Conservation (phyloP, 2,888 invertebrate genomes). For the Congeria kusceri region DNA sequence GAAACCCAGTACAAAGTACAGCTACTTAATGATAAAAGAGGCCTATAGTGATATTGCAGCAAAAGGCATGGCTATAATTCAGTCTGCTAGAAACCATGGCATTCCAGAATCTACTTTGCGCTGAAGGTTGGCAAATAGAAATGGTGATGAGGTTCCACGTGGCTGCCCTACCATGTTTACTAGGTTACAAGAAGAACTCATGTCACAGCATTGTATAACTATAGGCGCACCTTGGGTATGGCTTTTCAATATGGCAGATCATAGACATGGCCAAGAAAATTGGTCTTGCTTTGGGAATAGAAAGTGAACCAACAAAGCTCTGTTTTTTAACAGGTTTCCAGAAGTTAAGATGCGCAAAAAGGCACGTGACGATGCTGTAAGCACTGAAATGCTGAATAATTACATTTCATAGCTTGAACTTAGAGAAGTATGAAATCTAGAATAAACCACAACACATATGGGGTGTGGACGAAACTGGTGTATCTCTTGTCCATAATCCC, state of each 20-base stretch:
- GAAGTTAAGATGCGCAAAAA: conserved; percentile 33
- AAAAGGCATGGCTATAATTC: conserved; percentile 22
- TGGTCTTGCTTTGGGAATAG: conserved; percentile 18
- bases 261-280: conserved; percentile 17
- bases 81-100: conserved; percentile 27
- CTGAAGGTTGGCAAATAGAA: conserved; percentile 4
- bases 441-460: conserved; percentile 36
- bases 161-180: conserved; percentile 32
- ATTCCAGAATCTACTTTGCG: conserved; percentile 44
- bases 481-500: conserved; percentile 39
- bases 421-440: conserved; percentile 32
- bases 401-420: conserved; percentile 25
- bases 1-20: neutral
- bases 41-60: conserved; percentile 28
- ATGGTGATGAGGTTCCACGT: conserved; percentile 12
- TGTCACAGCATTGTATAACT: conserved; percentile 27
- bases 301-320: conserved; percentile 31
- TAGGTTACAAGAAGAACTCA: conserved; percentile 19
- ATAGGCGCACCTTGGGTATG: conserved; percentile 38
- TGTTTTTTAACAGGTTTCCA: conserved; percentile 31
- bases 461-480: conserved; percentile 48
- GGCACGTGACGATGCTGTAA: conserved; percentile 32
- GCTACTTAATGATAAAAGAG: conserved; percentile 16
- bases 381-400: conserved; percentile 2
- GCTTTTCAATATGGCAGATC: conserved; percentile 16